Evolutionary conservation across 2,888 invertebrate species (phyloP).

Genomic region (Resseliella maxima): DNA sequence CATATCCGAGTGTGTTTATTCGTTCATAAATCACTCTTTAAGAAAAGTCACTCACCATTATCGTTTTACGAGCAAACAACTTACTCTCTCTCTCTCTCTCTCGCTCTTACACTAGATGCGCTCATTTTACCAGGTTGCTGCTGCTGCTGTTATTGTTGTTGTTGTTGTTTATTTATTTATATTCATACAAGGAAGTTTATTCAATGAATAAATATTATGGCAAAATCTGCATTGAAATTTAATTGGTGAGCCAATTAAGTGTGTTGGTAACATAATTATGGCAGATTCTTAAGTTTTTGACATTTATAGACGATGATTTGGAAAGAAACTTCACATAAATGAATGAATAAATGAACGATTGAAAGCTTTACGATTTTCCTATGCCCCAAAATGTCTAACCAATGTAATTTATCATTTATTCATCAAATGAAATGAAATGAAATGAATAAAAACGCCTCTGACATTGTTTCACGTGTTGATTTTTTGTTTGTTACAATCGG

Average conservation of each 20-base stretch:
- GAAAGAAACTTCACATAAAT: background rate
- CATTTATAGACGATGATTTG: background rate
- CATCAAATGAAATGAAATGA: background rate
- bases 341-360: background rate
- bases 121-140: background rate
- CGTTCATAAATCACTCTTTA: constrained; percentile 23
- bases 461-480: background rate
- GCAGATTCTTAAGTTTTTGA: background rate
- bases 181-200: background rate
- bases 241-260: constrained; percentile 9
- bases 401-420: constrained; percentile 14
- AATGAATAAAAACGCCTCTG: background rate
- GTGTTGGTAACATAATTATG: background rate
- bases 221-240: constrained; percentile 19
- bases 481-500: background rate
- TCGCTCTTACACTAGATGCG: no score
- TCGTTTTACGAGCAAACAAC: background rate
- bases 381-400: no score
- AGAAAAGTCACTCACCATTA: background rate
- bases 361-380: no score
- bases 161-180: no score
- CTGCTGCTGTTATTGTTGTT: no score
- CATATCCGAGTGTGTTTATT: background rate
- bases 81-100: no score
- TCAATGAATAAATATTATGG: background rate